Conservation (phyloP, 2,888 invertebrate genomes). For the Achlya flavicornis region DNA sequence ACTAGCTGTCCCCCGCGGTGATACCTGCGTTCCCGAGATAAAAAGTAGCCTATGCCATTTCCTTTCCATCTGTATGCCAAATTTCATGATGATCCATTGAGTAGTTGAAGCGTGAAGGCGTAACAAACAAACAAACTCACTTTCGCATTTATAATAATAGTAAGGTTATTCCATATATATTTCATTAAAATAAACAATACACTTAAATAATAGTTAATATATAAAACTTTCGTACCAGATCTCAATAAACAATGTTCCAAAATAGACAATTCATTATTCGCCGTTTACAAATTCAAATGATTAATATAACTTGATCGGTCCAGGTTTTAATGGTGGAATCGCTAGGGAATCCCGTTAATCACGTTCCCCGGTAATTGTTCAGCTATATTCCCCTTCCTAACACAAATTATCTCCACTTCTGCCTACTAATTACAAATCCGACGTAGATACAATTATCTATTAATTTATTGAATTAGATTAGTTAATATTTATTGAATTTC, state of each 20-base stretch:
- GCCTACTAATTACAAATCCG: constrained; percentile 11
- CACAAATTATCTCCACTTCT: constrained; percentile 31
- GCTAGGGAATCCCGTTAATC: constrained; percentile 45
- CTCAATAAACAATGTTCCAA: neutral
- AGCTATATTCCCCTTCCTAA: constrained; percentile 26
- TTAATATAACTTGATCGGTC: constrained; percentile 40
- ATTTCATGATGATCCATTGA: too few relatives aligned
- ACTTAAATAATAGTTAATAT: too few relatives aligned
- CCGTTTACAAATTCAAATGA: neutral
- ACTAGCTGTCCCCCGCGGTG: too few relatives aligned
- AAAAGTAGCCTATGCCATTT: too few relatives aligned
- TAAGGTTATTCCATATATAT: too few relatives aligned
- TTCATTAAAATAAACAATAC: neutral
- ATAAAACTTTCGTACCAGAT: neutral
- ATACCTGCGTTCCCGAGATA: too few relatives aligned
- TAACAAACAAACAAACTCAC: too few relatives aligned
- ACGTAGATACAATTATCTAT: constrained; percentile 39
- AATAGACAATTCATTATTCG: neutral
- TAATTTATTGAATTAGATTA: neutral
- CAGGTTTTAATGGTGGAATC: constrained; percentile 42
- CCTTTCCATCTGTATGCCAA: too few relatives aligned
- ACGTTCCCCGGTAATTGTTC: constrained; percentile 47
- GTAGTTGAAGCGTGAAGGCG: too few relatives aligned
- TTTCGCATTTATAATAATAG: too few relatives aligned
- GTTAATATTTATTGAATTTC: neutral